Evolutionary conservation across 2,888 invertebrate genomes (phyloP).

Genomic region (Epiblema foenella): DNA sequence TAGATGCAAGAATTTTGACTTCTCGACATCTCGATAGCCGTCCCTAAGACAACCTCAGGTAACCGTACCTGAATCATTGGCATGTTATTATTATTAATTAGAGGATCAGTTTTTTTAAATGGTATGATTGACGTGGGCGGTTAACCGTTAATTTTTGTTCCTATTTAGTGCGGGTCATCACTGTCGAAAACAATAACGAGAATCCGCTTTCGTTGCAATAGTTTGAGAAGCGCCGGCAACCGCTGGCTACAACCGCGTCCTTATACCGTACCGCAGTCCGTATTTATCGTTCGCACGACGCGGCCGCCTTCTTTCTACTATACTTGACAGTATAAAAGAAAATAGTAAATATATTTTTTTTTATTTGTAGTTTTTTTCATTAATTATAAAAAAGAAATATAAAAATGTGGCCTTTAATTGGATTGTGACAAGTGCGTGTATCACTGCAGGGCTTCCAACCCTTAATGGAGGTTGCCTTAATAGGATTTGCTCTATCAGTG

Average conservation of each 20-base stretch:
- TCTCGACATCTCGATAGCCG: background rate
- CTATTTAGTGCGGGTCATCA: too few relatives aligned
- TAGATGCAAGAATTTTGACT: background rate
- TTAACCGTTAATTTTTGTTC: too few relatives aligned
- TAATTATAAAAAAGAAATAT: background rate
- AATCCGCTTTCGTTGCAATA: conserved; percentile 28
- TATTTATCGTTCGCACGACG: conserved; percentile 56
- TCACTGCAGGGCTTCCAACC: conserved; percentile 40
- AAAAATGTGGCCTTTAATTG: conserved; percentile 25
- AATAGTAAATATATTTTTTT: too few relatives aligned
- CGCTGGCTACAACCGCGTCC: conserved; percentile 65
- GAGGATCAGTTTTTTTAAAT: too few relatives aligned
- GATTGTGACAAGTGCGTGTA: conserved; percentile 35
- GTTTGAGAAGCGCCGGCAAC: conserved; percentile 67
- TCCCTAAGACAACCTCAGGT: background rate
- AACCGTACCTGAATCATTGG: too few relatives aligned
- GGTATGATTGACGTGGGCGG: too few relatives aligned
- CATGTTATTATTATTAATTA: too few relatives aligned
- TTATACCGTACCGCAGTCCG: conserved; percentile 62
- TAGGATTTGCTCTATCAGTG: conserved; percentile 41
- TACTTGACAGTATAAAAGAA: conserved; percentile 38
- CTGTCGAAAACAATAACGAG: background rate
- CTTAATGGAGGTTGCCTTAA: conserved; percentile 42
- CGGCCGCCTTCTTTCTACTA: conserved; percentile 56
- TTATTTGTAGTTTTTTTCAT: background rate